Base-by-base conservation (phyloP, 2,113 vertebrate species). In the Nestor notabilis region DNA sequence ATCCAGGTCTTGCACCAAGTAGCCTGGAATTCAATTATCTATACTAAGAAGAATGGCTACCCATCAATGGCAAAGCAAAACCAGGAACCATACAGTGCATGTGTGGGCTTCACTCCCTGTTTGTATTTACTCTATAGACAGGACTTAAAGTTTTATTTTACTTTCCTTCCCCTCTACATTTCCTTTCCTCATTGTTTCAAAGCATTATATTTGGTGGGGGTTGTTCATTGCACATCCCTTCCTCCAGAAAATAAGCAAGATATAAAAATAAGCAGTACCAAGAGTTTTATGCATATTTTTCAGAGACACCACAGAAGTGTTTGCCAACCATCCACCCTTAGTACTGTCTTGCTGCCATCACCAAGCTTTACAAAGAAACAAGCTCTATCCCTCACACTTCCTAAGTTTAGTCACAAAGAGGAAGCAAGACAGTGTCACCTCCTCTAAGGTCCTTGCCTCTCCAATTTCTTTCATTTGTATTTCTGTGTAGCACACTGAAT, bases 161-260 rank as follows among this genome's bases (percentile, higher is more conserved):
- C 13, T 27, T 43, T 56, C 2, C 13, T 50, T 50, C 11, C 7
- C 10, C 17, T 58, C 25, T 53, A 25, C 13, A 28, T 21, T 55
- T 49, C 46, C 41, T 17, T 60, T 44, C 4, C 8, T 19, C 2
- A 0, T 27, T 39, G 35, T 44, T 35, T 46, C 52, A 2, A 41
- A 56, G 53, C 2, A 7, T 7, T 16, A 15, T 39, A 5, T 16
- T 35, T 39, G 5, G n/a, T 33, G 46, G 31, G 74, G 27, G 68
- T 3, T 44, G 55, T 6, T 87, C 17, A 28, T 3, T n/a, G 77
- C 58, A 18, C 1, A 0, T 3, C 6, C 6, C n/a, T 56, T 23
- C 41, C 31, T 5, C 15, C 72, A 39, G 55, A 17, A 71, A 35
- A 10, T 2, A 24, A 52, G 44, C n/a, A 53, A 39, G 39, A 39